Base-by-base conservation (phyloP, 2,113 vertebrate species). In the Hoplias malabaricus region DNA sequence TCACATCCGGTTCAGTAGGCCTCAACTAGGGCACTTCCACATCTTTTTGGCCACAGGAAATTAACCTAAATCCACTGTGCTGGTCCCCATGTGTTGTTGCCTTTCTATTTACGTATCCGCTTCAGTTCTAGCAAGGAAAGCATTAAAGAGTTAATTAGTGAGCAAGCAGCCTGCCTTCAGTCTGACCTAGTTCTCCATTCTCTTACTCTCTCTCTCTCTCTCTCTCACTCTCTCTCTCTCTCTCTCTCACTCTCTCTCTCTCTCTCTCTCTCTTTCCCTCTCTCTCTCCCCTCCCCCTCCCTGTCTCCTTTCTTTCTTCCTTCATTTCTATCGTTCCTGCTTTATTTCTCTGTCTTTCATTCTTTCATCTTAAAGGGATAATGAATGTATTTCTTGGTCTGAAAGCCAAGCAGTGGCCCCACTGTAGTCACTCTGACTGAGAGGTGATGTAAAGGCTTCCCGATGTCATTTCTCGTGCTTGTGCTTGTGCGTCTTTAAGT, bases 41-140 rank as follows among this genome's bases (percentile, higher is more conserved):
- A n/a, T n/a, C 5, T 19, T 42, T 56, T 57, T n/a, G 21, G 54
- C 48, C 40, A 12, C 27, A 13, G 46, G 69, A 71, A 48, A 79
- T 82, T 68, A 80, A 75, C 73, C 63, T 80, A 69, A 73, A 73
- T 75, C 40, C 82, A 53, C 82, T 85, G 84, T 89, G 82, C 84
- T 87, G 82, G 86, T 75, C 87, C 86, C 85, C 86, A 84, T 88
- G 80, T 83, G 71, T 86, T 88, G 87, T 88, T 89, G 78, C 89
- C 88, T 84, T 87, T 84, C 13, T 85, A 67, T 79, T 81, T 80
- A 75, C 46, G 63, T 53, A 53, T 80, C 83, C 65, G 62, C 34
- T 34, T n/a, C 46, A 56, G 63, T 29, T 56, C 42, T 62, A 70
- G 73, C 33, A 48, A 70, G 48, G 68, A 72, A 69, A 82, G 79